Conservation (phyloP, 2,888 invertebrate genomes). For the Acleris literana region DNA sequence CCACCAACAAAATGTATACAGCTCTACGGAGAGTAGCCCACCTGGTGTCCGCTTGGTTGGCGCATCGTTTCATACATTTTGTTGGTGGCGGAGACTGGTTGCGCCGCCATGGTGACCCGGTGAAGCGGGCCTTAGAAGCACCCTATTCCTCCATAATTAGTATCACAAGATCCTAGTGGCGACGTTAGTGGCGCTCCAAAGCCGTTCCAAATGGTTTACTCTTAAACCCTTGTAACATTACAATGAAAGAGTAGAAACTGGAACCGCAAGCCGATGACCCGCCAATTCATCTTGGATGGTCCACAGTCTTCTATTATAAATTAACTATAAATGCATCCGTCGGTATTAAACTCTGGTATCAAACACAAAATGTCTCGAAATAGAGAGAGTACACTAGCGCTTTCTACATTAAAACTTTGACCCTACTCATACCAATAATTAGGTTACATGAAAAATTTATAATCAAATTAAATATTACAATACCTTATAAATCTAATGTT, state of each 20-base stretch:
- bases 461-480: constrained; percentile 23
- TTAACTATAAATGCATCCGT: constrained; percentile 18
- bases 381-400: constrained; percentile 8
- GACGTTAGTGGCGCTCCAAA: neutral
- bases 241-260: constrained; percentile 22
- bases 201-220: constrained; percentile 16
- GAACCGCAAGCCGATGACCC: neutral
- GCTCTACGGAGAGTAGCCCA: too few relatives aligned
- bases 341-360: constrained; percentile 2
- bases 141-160: constrained; percentile 7
- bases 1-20: too few relatives aligned
- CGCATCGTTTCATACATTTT: too few relatives aligned
- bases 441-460: neutral
- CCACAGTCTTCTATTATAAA: constrained; percentile 6
- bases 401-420: constrained; percentile 11
- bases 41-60: too few relatives aligned
- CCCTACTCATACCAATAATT: constrained; percentile 7
- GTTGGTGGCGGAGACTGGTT: too few relatives aligned
- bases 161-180: constrained; percentile 1
- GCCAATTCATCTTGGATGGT: neutral
- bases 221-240: constrained; percentile 13
- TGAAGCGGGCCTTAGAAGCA: too few relatives aligned
- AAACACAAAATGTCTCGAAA: constrained; percentile 16
- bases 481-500: constrained; percentile 22
- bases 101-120: too few relatives aligned